phyloP scores from a whole-genome alignment of 2,113 vertebrate species.

The Hystrix brachyura region DNA sequence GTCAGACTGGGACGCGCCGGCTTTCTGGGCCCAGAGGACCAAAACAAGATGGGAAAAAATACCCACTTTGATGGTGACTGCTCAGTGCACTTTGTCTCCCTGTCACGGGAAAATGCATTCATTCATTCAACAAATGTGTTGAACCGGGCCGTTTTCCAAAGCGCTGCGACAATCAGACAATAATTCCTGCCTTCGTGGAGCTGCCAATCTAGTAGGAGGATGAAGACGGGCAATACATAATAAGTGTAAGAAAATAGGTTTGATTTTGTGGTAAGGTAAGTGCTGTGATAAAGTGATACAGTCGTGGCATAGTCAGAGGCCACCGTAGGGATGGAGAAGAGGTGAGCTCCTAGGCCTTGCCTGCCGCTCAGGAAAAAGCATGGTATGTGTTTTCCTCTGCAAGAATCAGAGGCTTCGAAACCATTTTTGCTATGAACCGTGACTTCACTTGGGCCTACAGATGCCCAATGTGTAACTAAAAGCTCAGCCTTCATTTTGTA shows the following conservation, averaged over 20 bases:
- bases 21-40: not conserved
- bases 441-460: not conserved
- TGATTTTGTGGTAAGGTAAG: not conserved
- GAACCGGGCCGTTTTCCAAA: not conserved
- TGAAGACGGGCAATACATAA: not conserved
- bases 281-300: not conserved
- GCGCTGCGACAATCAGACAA: not conserved
- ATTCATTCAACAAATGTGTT: not conserved
- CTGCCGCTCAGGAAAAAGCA: not conserved
- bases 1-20: not conserved
- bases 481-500: not conserved
- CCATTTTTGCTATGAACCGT: not conserved
- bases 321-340: not conserved
- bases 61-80: too few relatives aligned
- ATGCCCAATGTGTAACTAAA: not conserved
- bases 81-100: not conserved
- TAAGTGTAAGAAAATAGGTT: not conserved
- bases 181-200: accelerated
- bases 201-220: not conserved
- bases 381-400: not conserved
- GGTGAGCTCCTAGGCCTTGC: not conserved
- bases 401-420: not conserved
- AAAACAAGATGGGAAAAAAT: not conserved
- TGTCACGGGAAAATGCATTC: not conserved
- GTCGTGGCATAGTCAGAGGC: not conserved